Percentiles rank a stretch among this genome's conserved stretches.
phyloP scores from a whole-genome alignment of 2,888 invertebrate genomes.

The Empis stercorea region DNA sequence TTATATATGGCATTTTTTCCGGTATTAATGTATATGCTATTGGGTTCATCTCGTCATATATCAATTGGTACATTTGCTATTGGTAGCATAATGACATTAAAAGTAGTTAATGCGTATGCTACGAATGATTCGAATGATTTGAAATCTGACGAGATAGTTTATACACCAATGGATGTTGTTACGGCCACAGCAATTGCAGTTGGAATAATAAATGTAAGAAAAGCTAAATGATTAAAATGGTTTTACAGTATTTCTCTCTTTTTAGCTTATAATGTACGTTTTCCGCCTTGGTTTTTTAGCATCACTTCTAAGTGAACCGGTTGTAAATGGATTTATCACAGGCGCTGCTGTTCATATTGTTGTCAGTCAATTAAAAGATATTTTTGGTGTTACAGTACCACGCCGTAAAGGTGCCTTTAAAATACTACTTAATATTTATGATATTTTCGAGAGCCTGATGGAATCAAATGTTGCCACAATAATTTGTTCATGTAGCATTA shows the following conservation, averaged over 20 bases:
- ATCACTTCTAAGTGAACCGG: slow-evolving; percentile 47
- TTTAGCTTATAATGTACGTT: slow-evolving; percentile 48
- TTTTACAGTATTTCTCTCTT: neutral
- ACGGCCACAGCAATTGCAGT: slow-evolving; percentile 60
- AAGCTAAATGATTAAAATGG: neutral
- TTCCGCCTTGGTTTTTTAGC: slow-evolving; percentile 47
- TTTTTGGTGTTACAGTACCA: slow-evolving; percentile 44
- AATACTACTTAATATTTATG: slow-evolving; percentile 35
- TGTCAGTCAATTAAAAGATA: slow-evolving; percentile 51
- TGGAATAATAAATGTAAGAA: slow-evolving; percentile 50
- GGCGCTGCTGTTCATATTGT: slow-evolving; percentile 60
- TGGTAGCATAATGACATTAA: slow-evolving; percentile 71
- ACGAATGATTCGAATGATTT: slow-evolving; percentile 18
- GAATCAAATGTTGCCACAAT: slow-evolving; percentile 47
- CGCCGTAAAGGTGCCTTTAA: slow-evolving; percentile 47
- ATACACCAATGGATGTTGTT: slow-evolving; percentile 53
- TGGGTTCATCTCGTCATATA: slow-evolving; percentile 73
- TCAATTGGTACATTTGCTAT: slow-evolving; percentile 77
- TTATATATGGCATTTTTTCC: slow-evolving; percentile 81
- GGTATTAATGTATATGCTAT: slow-evolving; percentile 62
- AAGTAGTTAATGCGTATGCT: slow-evolving; percentile 47
- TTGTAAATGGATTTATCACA: slow-evolving; percentile 58
- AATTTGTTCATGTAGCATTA: slow-evolving; percentile 46
- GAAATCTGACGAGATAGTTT: slow-evolving; percentile 16
- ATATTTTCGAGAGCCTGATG: neutral